These are phyloP conservation scores for Loxodonta africana DNA, from an alignment of 2,113 vertebrate genomes.

Conservation along the genomic window DNA sequence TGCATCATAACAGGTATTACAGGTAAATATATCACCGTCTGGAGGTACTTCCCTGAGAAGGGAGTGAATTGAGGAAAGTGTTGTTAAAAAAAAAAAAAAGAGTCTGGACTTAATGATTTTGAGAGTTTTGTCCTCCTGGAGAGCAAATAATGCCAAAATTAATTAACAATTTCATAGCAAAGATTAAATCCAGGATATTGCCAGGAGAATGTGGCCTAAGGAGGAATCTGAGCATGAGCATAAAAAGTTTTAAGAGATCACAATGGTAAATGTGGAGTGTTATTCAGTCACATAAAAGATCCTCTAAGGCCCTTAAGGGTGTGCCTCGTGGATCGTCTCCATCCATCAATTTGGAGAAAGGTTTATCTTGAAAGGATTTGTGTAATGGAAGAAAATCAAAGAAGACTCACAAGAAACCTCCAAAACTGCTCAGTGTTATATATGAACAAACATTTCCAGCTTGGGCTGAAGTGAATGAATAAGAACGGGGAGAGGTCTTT, in stretches of 20 bases:
- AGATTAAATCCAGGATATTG: constrained; percentile 21
- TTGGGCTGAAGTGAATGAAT: background rate
- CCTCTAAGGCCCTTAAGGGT: background rate
- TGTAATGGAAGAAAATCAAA: background rate
- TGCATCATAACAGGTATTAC: background rate
- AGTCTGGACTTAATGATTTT: background rate
- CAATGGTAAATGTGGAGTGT: background rate
- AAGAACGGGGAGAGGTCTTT: background rate
- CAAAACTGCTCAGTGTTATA: background rate
- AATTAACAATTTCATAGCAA: background rate
- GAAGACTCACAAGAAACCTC: background rate
- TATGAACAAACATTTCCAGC: background rate
- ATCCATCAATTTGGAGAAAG: background rate
- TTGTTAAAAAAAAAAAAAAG: background rate
- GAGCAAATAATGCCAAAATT: background rate
- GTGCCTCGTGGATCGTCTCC: background rate
- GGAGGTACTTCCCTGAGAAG: background rate
- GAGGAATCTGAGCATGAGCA: background rate
- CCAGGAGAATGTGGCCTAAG: background rate
- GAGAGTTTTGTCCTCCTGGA: background rate
- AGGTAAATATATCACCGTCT: background rate
- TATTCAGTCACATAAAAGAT: background rate
- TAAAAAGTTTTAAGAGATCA: background rate
- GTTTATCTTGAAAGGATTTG: background rate
- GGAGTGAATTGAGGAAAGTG: background rate